A percentile compares a stretch with the other conserved stretches of the same genome.
Evolutionary conservation across 2,113 vertebrate species (phyloP).

Genomic region (Nothoprocta perdicaria): DNA sequence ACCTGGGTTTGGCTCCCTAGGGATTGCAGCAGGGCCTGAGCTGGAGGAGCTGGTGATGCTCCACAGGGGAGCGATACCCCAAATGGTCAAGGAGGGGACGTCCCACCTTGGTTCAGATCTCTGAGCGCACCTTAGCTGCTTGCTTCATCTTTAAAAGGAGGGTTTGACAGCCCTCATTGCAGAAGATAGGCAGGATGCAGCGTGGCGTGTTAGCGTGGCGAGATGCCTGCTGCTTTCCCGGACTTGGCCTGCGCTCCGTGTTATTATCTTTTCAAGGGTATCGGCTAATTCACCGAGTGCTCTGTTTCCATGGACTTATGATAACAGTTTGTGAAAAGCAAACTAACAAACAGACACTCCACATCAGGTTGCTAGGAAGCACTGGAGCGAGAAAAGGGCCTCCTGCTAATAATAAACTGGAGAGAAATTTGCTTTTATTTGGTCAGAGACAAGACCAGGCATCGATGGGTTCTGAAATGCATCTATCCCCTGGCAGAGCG

Average conservation of each 20-base stretch:
- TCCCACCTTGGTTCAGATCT: background rate
- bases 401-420: slow-evolving; percentile 74
- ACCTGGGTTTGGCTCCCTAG: rapidly evolving
- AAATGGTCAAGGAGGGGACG: background rate
- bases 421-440: slow-evolving; percentile 50
- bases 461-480: background rate
- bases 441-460: background rate
- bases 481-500: background rate
- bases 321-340: slow-evolving; percentile 62
- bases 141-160: background rate
- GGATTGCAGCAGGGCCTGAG: background rate
- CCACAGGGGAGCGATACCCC: background rate
- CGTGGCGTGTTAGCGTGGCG: background rate
- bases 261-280: background rate
- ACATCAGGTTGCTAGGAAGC: slow-evolving; percentile 77
- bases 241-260: background rate
- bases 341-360: slow-evolving; percentile 65
- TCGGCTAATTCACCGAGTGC: slow-evolving; percentile 38
- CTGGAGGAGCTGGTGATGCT: background rate
- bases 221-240: slow-evolving; percentile 8
- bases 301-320: slow-evolving; percentile 16
- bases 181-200: background rate
- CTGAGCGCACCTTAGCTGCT: background rate
- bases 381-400: slow-evolving; percentile 10
- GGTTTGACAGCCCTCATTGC: background rate